These are phyloP conservation scores for Dinocampus coccinellae DNA, from an alignment of 2,888 invertebrate species.

Conservation along the genomic window DNA sequence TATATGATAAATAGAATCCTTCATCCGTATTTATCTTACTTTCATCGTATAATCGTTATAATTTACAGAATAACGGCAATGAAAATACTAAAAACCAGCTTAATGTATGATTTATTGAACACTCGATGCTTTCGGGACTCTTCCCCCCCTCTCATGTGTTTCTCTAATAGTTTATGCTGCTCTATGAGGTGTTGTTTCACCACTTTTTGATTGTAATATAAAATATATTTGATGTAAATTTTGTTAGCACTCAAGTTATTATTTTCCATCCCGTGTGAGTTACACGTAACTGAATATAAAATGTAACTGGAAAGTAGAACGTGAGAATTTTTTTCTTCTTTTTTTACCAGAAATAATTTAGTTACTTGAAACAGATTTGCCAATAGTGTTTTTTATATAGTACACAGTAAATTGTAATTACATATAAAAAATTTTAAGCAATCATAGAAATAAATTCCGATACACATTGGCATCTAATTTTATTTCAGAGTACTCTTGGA, in stretches of 20 bases:
- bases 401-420: too few species aligned
- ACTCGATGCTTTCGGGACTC: constrained; percentile 58
- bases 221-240: constrained; percentile 56
- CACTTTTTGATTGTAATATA: constrained; percentile 58
- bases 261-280: constrained; percentile 56
- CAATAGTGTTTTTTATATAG: neutral
- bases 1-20: constrained; percentile 14
- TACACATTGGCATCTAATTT: too few species aligned
- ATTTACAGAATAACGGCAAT: constrained; percentile 43
- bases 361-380: neutral
- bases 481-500: neutral
- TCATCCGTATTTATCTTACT: neutral
- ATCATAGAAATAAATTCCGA: too few species aligned
- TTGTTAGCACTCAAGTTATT: constrained; percentile 57
- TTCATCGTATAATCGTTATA: constrained; percentile 39
- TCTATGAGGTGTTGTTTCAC: constrained; percentile 58
- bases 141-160: constrained; percentile 51
- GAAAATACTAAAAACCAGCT: constrained; percentile 54
- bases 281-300: constrained; percentile 49
- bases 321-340: constrained; percentile 52
- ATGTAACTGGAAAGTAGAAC: constrained; percentile 40
- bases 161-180: constrained; percentile 58
- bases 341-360: neutral
- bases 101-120: constrained; percentile 46
- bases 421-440: too few species aligned